Evolutionary conservation across 2,113 vertebrate species (phyloP).

Genomic region (Empidonax alnorum): DNA sequence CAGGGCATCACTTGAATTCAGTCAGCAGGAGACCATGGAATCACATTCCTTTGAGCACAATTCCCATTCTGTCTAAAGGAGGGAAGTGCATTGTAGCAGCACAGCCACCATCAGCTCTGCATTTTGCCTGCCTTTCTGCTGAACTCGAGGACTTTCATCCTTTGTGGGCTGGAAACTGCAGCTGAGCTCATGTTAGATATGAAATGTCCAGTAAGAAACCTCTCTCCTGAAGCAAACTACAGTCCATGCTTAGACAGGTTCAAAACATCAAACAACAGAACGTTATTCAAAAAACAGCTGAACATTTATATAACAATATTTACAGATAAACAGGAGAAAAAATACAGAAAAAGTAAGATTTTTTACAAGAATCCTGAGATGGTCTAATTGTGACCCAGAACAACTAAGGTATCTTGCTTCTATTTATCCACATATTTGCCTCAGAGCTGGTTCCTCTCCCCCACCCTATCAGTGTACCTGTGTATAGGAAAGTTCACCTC

Average conservation of each 20-base stretch:
- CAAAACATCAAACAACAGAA: background rate
- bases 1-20: background rate
- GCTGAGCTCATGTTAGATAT: background rate
- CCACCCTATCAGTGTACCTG: background rate
- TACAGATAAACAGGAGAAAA: background rate
- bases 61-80: background rate
- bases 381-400: background rate
- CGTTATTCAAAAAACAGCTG: background rate
- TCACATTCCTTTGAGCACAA: background rate
- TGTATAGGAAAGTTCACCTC: background rate
- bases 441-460: background rate
- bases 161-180: background rate
- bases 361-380: background rate
- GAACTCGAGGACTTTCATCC: background rate
- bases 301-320: background rate
- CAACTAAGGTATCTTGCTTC: background rate
- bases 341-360: background rate
- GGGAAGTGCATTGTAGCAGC: background rate
- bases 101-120: accelerated
- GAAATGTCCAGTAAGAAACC: background rate
- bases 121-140: background rate
- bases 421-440: background rate
- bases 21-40: background rate
- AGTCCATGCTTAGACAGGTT: background rate
- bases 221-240: background rate